Evolutionary conservation across 2,113 vertebrate genomes (phyloP), one percentile per base, ranked within the genome.

Genomic region (Clinocottus analis): DNA sequence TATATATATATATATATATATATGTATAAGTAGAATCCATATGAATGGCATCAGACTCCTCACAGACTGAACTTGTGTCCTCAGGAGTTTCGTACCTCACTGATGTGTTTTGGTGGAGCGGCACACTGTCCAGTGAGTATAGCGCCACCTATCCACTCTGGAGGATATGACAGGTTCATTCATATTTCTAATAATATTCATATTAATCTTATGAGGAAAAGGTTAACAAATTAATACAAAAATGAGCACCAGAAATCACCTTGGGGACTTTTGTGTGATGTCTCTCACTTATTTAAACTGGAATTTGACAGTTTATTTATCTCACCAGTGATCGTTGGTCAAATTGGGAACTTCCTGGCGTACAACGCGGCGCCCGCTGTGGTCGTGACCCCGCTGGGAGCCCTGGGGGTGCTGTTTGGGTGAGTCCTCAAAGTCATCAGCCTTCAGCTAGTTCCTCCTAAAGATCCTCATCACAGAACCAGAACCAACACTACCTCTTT

Each of bases 341-440:
- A 99, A 87, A 95, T 98, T 84, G 97, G 98, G 45, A 99, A 99
- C 90, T 98, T 99, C 92, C 87, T 99, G 91, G 98, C 98, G 0
- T 99, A 99, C 78, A 99, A 98, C 25, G 91, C 94, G 41, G 97
- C 98, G 58, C 97, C 98, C 59, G 97, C 97, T 11, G 97, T 97
- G 66, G 92, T 98, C 69, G 98, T 99, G 37, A 98, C 98, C 0
- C 98, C 98, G 2, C 89, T 99, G 59, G 98, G 98, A 85, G 98
- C 97, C 27, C 96, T 99, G 10, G 98, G 98, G 21, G 97, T 99
- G 63, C 94, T 98, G 3, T 99, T 99, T 92, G 98, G 98, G 98
- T 99, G 91, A 96, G 96, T 93, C 8, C 3, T 27, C 2, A 13
- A 92, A 96, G 96, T 93, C 8, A 2, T 27, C 0, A 13, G 5